Evolutionary conservation across 2,113 vertebrate species (phyloP).

Genomic region (Hippocampus abdominalis): DNA sequence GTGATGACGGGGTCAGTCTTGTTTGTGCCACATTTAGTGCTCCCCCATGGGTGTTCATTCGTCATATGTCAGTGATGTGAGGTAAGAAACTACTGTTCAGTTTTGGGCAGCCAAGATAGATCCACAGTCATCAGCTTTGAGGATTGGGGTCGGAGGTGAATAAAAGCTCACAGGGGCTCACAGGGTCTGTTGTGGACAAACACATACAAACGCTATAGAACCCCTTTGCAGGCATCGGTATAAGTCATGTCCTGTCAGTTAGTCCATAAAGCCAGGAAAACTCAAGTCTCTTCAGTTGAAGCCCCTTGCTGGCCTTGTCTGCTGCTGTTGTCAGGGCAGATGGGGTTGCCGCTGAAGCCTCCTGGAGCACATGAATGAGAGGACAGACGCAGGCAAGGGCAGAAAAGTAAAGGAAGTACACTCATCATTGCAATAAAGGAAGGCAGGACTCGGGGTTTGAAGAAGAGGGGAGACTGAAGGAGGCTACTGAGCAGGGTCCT

Average conservation of each 20-base stretch:
- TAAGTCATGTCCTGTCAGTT: conserved; percentile 14
- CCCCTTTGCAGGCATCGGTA: conserved; percentile 36
- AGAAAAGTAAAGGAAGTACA: conserved; percentile 61
- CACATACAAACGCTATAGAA: conserved; percentile 10
- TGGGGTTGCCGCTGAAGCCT: conserved; percentile 51
- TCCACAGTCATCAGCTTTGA: conserved; percentile 12
- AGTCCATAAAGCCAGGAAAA: conserved; percentile 44
- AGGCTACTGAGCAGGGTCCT: conserved; percentile 15
- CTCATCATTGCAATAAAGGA: conserved; percentile 55
- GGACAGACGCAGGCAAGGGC: conserved; percentile 49
- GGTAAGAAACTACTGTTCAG: conserved; percentile 30
- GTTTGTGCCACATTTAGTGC: conserved; percentile 24
- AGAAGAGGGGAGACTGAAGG: conserved; percentile 27
- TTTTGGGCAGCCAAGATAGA: conserved; percentile 21
- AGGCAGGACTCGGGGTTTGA: conserved; percentile 27
- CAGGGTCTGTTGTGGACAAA: conserved; percentile 26
- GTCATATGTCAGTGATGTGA: conserved; percentile 41
- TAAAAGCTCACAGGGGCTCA: neutral
- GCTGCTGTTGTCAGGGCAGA: conserved; percentile 63
- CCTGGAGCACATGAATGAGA: conserved; percentile 54
- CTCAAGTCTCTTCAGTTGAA: conserved; percentile 29
- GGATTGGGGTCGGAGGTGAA: conserved; percentile 20
- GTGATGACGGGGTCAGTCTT: conserved; percentile 31
- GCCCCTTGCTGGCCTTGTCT: conserved; percentile 51
- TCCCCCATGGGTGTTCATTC: conserved; percentile 54